Percentiles rank a stretch among this genome's conserved stretches.
Evolutionary conservation across 2,888 invertebrate genomes (phyloP).

Genomic region (Sarcophaga subvicina): DNA sequence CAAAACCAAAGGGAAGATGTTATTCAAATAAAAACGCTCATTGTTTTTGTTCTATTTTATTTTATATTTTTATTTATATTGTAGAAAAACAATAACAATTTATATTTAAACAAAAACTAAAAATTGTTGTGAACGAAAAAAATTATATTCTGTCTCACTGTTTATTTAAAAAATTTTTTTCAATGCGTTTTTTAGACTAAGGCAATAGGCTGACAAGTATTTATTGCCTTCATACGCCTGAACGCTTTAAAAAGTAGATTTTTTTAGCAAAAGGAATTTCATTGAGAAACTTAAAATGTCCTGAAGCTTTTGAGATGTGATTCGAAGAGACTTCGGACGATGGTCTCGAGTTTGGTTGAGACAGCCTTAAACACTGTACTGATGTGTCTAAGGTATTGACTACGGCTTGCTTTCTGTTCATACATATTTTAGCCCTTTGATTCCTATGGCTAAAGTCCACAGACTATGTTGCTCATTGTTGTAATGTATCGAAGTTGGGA

Average conservation of each 20-base stretch:
- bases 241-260: not conserved
- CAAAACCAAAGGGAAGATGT: constrained; percentile 6
- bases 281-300: too few species aligned
- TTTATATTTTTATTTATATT: constrained; percentile 20
- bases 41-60: constrained; percentile 52
- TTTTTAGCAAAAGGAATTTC: too few species aligned
- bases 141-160: constrained; percentile 40
- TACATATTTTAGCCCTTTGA: too few species aligned
- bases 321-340: too few species aligned
- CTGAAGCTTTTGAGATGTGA: too few species aligned
- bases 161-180: constrained; percentile 31
- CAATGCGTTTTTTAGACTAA: not conserved
- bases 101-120: not conserved
- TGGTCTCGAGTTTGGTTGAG: too few species aligned
- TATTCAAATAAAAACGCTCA: constrained; percentile 57
- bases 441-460: too few species aligned
- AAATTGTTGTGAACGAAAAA: not conserved
- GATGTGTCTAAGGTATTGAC: too few species aligned
- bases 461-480: too few species aligned
- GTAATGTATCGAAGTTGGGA: too few species aligned
- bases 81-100: constrained; percentile 31
- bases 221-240: not conserved
- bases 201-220: not conserved
- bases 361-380: too few species aligned
- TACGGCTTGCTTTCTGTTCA: too few species aligned